Conservation (phyloP, 2,113 vertebrate genomes). For the Phylloscopus whistleri region DNA sequence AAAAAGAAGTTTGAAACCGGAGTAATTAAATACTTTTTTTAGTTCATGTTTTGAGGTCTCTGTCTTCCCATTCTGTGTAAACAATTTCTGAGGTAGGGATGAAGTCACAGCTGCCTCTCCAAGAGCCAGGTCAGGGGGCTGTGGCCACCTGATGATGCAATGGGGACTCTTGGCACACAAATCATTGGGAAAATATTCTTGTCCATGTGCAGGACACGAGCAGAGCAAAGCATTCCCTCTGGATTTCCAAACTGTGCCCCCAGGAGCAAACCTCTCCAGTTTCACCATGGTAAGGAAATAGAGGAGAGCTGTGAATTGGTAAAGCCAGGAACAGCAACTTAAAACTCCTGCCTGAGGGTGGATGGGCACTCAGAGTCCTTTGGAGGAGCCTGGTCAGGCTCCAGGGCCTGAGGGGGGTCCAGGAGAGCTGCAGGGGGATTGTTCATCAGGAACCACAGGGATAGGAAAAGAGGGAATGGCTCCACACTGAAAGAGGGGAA, state of each 20-base stretch:
- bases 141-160: neutral
- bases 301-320: neutral
- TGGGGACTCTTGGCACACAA: neutral
- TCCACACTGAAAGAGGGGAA: neutral
- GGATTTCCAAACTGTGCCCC: neutral
- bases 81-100: neutral
- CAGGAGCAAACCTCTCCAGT: fast-evolving
- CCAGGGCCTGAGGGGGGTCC: neutral
- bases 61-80: neutral
- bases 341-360: neutral
- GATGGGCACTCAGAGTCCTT: neutral
- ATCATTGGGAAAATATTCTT: neutral
- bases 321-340: neutral
- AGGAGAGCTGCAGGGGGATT: neutral
- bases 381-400: neutral
- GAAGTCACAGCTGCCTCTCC: neutral
- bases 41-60: neutral
- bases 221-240: neutral
- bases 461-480: neutral
- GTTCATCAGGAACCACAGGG: neutral
- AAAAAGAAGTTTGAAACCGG: neutral
- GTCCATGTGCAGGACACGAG: neutral
- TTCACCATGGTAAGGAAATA: neutral
- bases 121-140: neutral
- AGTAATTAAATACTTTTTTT: neutral